phyloP scores from a whole-genome alignment of 1,140 invertebrate genomes.

The Plodia interpunctella region DNA sequence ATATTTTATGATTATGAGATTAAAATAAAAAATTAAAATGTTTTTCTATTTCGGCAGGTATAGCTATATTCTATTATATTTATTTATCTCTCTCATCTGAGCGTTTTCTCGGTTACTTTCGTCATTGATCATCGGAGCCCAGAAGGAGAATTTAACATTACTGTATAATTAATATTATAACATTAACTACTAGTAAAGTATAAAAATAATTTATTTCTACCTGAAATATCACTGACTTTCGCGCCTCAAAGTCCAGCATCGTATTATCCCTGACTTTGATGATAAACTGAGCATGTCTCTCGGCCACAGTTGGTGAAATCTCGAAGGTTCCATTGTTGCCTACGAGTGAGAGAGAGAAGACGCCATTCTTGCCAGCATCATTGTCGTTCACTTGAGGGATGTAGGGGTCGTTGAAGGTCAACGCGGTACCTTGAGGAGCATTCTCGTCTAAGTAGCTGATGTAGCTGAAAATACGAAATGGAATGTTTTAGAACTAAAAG shows the following conservation, averaged over 20 bases:
- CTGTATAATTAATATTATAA: too few relatives aligned
- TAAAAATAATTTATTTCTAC: conserved; percentile 48
- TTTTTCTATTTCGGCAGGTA: too few relatives aligned
- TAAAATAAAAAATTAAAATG: too few relatives aligned
- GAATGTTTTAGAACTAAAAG: too few relatives aligned
- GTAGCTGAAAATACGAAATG: conserved; percentile 77
- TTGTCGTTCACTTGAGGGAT: conserved; percentile 85
- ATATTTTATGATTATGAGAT: conserved; percentile 3
- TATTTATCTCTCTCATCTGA: too few relatives aligned
- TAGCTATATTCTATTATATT: too few relatives aligned
- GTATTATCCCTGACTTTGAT: conserved; percentile 90
- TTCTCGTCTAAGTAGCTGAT: conserved; percentile 88
- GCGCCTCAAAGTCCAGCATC: conserved; percentile 89
- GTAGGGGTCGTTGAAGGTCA: conserved; percentile 84
- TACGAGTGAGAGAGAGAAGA: conserved; percentile 87
- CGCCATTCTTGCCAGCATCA: conserved; percentile 88
- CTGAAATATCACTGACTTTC: conserved; percentile 84
- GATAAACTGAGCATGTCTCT: conserved; percentile 87
- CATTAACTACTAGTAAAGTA: too few relatives aligned
- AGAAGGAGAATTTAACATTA: too few relatives aligned
- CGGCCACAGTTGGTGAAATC: conserved; percentile 91
- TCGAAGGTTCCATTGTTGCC: conserved; percentile 93
- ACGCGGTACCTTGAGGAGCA: conserved; percentile 85
- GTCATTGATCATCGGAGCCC: too few relatives aligned
- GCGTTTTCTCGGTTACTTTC: too few relatives aligned